phyloP scores from a whole-genome alignment of 2,797 vertebrate genomes.

The Brachymystax lenok region DNA sequence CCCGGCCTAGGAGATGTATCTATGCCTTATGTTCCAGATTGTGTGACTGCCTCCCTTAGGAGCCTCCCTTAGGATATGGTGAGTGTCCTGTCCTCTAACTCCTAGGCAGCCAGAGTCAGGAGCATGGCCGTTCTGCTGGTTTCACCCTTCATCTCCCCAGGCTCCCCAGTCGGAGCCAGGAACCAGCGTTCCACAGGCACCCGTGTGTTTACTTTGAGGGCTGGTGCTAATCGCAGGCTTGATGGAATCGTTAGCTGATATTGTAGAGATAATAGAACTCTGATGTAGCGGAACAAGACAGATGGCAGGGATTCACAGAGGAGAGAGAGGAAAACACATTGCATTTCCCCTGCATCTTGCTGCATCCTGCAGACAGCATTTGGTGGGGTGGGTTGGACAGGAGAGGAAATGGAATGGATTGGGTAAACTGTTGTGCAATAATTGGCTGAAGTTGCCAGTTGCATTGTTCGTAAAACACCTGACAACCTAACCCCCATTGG shows the following conservation, averaged over 20 bases:
- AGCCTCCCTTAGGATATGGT: background rate
- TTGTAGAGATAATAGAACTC: constrained; percentile 27
- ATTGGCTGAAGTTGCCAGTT: background rate
- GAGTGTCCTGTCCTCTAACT: background rate
- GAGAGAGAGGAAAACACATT: background rate
- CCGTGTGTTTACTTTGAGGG: constrained; percentile 28
- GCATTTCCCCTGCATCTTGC: background rate
- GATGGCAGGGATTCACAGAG: constrained; percentile 24
- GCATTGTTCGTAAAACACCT: background rate
- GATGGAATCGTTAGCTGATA: constrained; percentile 40
- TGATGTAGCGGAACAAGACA: constrained; percentile 45
- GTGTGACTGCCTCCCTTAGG: background rate
- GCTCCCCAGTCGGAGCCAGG: background rate
- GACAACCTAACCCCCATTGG: background rate
- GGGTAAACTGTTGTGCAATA: background rate
- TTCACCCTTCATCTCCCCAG: background rate
- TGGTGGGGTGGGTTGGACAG: background rate
- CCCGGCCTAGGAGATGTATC: background rate
- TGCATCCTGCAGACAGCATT: background rate
- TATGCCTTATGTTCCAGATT: background rate
- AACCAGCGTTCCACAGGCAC: background rate
- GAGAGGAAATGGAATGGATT: background rate
- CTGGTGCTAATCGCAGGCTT: constrained; percentile 12
- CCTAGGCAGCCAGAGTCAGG: background rate
- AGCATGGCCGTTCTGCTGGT: background rate